Base-by-base conservation (phyloP, 2,888 invertebrate genomes). In the Andricus quercusramuli region DNA sequence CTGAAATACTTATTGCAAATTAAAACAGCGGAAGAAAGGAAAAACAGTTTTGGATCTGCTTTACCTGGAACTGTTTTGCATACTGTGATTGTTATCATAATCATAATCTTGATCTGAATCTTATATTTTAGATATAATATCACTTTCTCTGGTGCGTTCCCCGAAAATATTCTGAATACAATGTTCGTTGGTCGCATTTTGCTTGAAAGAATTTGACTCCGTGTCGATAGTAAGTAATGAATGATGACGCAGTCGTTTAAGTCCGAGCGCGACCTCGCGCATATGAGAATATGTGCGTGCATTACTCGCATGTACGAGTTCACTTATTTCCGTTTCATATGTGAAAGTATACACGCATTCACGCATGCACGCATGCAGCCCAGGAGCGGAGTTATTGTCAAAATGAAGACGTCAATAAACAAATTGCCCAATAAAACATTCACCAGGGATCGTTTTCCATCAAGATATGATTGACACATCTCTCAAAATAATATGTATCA, bases 241-340 rank as follows among this genome's bases (percentile, higher is more conserved):
- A 82, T 77, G 83, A 86, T 88, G 87, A 87, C 87, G 86, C 85
- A 78, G 84, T 83, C 85, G 82, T 87, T 85, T 82, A 84, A 87
- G 83, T 82, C 80, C 84, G 85, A 84, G 82, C 70, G 78, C 79
- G 77, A 79, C 80, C 80, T 78, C 79, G 80, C 79, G 64, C 77
- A 80, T 83, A 85, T 81, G 79, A 77, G 67, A 79, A 78, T 82
- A 84, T 80, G 77, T 80, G 82, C 81, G 79, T 78, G 70, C 79
- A 81, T 65, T 78, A 78, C 78, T 80, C 79, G 78, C n/a, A 66
- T 83, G 82, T 80, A 82, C 81, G 41, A 37, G 32, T 37, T 37
- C 11, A 65, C 65, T 65, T 66, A 66, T 66, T 66, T 41, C 66
- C 41, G 11, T 66, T 37, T 66, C 13, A n/a, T 9, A 56, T 67